Percentiles rank a stretch among this genome's conserved stretches.
Evolutionary conservation across 2,797 vertebrate species (phyloP).

Genomic region (Danio albolineatus): DNA sequence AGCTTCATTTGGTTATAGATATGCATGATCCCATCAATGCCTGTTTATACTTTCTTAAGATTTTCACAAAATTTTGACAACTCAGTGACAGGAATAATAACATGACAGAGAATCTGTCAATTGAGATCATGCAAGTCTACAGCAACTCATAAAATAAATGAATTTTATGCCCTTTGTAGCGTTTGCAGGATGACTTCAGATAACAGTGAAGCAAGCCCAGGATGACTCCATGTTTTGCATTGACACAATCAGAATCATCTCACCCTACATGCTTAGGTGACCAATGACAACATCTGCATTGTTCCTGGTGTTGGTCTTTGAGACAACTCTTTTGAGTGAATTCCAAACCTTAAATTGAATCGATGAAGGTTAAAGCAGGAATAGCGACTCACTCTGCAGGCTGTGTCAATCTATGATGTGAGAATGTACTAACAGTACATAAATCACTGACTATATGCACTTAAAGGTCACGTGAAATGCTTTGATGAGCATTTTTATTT

Average conservation of each 20-base stretch:
- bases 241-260: constrained; percentile 49
- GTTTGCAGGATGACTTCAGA: constrained; percentile 4
- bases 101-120: neutral
- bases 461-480: too few species aligned
- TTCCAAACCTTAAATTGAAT: neutral
- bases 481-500: too few species aligned
- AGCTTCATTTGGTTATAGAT: constrained; percentile 29
- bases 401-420: neutral
- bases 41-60: neutral
- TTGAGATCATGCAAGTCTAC: constrained; percentile 36
- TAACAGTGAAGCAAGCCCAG: constrained; percentile 44
- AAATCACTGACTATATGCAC: neutral
- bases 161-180: neutral
- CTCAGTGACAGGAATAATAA: neutral
- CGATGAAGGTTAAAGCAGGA: neutral
- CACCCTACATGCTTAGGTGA: constrained; percentile 36
- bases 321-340: neutral
- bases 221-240: constrained; percentile 36
- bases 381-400: neutral
- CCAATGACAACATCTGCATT: neutral
- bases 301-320: constrained; percentile 10
- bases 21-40: constrained; percentile 17
- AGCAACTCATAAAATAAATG: constrained; percentile 7
- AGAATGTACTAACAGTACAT: neutral
- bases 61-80: neutral